These are phyloP conservation scores for Drosophila elegans DNA, from an alignment of 1,140 invertebrate species.

Conservation along the genomic window DNA sequence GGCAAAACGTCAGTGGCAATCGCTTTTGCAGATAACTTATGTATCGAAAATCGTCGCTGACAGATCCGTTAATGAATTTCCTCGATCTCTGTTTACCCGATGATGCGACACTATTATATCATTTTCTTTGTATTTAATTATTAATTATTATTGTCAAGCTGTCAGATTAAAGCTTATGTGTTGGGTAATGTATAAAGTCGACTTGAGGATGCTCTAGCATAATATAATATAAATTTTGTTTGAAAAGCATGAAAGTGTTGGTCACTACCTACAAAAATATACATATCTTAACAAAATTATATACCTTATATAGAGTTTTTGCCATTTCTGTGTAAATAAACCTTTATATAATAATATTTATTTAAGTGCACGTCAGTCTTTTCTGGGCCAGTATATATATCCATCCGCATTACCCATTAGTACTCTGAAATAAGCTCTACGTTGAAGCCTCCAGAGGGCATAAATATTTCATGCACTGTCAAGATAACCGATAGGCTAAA, in stretches of 20 bases:
- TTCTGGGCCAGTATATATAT: constrained; percentile 5
- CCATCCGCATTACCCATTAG: constrained; percentile 17
- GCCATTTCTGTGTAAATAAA: no score
- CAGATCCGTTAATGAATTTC: constrained; percentile 16
- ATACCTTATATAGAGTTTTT: not conserved
- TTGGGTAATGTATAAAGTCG: not conserved
- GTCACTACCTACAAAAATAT: not conserved
- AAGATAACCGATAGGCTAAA: constrained; percentile 69
- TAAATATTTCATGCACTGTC: constrained; percentile 71
- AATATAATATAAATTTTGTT: not conserved
- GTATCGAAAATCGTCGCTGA: constrained; percentile 12
- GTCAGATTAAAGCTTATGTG: constrained; percentile 9
- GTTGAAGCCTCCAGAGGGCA: constrained; percentile 33
- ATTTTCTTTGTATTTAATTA: constrained; percentile 5
- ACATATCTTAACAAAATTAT: not conserved
- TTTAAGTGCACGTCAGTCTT: not conserved
- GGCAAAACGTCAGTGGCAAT: constrained; percentile 2
- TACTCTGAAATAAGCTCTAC: constrained; percentile 24
- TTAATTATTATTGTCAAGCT: constrained; percentile 25
- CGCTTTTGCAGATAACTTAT: not conserved
- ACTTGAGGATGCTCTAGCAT: not conserved
- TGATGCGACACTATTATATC: not conserved
- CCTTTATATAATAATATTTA: not conserved
- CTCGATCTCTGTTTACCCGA: not conserved
- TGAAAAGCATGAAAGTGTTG: no score